Evolutionary conservation across 2,797 vertebrate species (phyloP).

Genomic region (Leptoclinus maculatus): DNA sequence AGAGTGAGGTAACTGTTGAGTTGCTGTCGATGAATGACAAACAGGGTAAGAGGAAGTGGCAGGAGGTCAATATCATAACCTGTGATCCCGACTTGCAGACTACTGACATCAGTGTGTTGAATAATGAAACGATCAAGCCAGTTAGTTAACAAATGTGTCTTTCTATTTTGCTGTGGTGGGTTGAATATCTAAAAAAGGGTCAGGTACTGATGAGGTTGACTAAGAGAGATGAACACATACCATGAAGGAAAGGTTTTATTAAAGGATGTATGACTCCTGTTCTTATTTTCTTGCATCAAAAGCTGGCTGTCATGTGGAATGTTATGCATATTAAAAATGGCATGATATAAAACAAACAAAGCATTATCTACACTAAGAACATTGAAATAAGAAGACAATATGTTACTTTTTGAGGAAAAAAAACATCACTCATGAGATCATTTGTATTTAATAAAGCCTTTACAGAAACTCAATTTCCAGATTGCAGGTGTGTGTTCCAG

Average conservation of each 20-base stretch:
- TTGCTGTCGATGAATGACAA: conserved; percentile 70
- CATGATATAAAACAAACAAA: conserved; percentile 32
- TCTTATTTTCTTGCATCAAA: conserved; percentile 57
- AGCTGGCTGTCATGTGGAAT: conserved; percentile 47
- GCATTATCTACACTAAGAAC: neutral
- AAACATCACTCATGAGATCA: neutral
- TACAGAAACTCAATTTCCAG: neutral
- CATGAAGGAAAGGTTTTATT: conserved; percentile 56
- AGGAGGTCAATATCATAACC: conserved; percentile 54
- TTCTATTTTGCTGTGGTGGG: neutral
- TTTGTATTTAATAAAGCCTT: conserved; percentile 4
- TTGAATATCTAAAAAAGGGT: neutral
- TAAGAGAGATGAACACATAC: conserved; percentile 37
- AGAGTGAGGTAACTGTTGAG: conserved; percentile 70
- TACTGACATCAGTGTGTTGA: conserved; percentile 15
- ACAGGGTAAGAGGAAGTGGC: conserved; percentile 68
- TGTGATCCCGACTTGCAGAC: conserved; percentile 23
- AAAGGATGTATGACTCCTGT: conserved; percentile 62
- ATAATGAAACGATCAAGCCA: conserved; percentile 1
- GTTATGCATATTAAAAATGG: conserved; percentile 25
- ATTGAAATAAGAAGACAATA: neutral
- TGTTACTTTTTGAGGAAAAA: neutral
- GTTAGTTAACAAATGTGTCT: neutral
- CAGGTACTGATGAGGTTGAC: conserved; percentile 32
- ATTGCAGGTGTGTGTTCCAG: neutral